These are phyloP conservation scores for Paramuricea clavata DNA, from an alignment of 92 coral and sea anemone species.

Conservation along the genomic window DNA sequence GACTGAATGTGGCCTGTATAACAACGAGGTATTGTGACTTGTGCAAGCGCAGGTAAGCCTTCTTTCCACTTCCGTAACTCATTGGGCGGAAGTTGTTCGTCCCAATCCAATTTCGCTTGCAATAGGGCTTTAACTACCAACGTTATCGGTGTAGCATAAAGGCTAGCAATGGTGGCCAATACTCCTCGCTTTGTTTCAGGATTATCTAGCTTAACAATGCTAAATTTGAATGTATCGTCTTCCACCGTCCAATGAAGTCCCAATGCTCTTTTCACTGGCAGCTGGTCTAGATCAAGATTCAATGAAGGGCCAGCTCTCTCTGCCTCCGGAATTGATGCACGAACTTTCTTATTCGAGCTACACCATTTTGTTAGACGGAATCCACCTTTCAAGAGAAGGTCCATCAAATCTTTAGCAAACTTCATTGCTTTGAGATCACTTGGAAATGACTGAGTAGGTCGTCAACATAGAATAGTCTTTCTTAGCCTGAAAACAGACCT, in stretches of 20 bases:
- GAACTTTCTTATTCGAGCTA: slow-evolving; percentile 22
- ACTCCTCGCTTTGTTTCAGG: neutral
- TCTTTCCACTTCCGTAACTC: neutral
- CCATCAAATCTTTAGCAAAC: neutral
- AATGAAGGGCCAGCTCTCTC: slow-evolving; percentile 38
- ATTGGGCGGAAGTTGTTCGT: neutral
- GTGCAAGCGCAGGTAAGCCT: neutral
- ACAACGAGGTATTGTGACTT: neutral
- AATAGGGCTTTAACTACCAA: neutral
- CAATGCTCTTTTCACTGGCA: slow-evolving; percentile 18
- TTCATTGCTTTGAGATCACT: neutral
- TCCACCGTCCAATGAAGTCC: neutral
- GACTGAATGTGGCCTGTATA: neutral
- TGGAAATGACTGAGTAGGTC: slow-evolving; percentile 15
- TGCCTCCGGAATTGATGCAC: slow-evolving; percentile 48
- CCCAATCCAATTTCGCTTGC: neutral
- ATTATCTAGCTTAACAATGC: neutral
- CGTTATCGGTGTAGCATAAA: neutral
- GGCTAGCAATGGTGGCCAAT: neutral
- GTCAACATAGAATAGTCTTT: slow-evolving; percentile 22
- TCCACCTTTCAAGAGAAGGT: slow-evolving; percentile 19
- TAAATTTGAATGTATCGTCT: neutral
- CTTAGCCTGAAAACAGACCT: too few species aligned
- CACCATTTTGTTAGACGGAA: slow-evolving; percentile 25
- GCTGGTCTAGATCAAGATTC: neutral